Conservation (phyloP, 2,113 vertebrate genomes). For the Epinephelus lanceolatus region DNA sequence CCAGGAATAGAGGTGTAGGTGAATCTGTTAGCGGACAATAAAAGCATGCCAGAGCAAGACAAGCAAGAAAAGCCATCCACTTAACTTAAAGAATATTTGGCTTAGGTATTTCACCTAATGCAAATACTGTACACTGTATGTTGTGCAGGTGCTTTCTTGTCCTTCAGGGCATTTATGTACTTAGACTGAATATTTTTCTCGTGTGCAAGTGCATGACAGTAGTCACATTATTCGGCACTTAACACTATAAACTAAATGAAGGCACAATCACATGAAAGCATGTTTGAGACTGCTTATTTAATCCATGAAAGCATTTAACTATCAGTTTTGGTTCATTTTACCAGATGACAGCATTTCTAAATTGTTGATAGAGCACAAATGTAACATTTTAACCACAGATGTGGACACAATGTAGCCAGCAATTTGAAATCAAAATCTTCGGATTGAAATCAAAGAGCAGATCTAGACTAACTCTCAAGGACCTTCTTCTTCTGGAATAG, state of each 20-base stretch:
- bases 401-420: too few species aligned
- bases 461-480: too few species aligned
- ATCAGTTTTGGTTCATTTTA: neutral
- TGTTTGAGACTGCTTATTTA: neutral
- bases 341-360: neutral
- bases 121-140: neutral
- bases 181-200: neutral
- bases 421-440: too few species aligned
- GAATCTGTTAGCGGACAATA: conserved; percentile 19
- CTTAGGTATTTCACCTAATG: neutral
- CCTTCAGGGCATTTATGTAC: neutral
- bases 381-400: neutral
- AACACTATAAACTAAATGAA: neutral
- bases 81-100: conserved; percentile 4
- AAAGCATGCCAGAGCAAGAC: conserved; percentile 57
- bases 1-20: neutral
- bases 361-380: neutral
- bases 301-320: neutral
- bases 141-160: neutral
- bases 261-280: too few species aligned
- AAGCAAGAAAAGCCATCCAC: conserved; percentile 40
- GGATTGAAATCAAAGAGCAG: too few species aligned
- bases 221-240: neutral
- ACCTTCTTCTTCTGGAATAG: too few species aligned
- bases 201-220: neutral